Conservation (phyloP, 2,797 vertebrate species). For the Dryobates pubescens region DNA sequence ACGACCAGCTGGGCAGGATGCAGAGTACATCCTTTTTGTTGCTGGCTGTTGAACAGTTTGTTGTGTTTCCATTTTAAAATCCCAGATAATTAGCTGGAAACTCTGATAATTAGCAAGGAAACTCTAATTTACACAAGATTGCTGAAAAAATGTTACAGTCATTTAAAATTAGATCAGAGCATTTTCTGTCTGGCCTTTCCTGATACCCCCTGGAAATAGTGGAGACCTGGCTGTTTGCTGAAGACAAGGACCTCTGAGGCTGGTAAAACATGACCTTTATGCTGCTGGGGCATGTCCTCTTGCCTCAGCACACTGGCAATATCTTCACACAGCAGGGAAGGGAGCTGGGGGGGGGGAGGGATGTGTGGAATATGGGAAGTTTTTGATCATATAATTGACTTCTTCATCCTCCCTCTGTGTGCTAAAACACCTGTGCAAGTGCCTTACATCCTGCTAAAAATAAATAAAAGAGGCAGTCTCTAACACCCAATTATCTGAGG, state of each 20-base stretch:
- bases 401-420: neutral
- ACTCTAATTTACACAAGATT: neutral
- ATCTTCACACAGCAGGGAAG: neutral
- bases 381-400: neutral
- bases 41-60: neutral
- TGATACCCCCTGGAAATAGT: neutral
- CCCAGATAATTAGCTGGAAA: neutral
- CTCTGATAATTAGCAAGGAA: neutral
- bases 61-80: neutral
- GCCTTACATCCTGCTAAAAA: slow-evolving; percentile 30
- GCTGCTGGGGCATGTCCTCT: neutral
- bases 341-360: neutral
- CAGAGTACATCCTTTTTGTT: neutral
- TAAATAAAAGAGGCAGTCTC: slow-evolving; percentile 1
- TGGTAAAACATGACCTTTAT: neutral
- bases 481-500: slow-evolving; percentile 31
- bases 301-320: neutral
- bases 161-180: neutral
- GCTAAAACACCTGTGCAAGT: slow-evolving; percentile 4
- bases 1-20: neutral
- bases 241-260: neutral
- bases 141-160: neutral
- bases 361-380: neutral
- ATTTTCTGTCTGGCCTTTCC: neutral
- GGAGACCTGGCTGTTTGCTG: neutral